Evolutionary conservation across 2,888 invertebrate species (phyloP).

Genomic region (Sphecodes monilicornis): DNA sequence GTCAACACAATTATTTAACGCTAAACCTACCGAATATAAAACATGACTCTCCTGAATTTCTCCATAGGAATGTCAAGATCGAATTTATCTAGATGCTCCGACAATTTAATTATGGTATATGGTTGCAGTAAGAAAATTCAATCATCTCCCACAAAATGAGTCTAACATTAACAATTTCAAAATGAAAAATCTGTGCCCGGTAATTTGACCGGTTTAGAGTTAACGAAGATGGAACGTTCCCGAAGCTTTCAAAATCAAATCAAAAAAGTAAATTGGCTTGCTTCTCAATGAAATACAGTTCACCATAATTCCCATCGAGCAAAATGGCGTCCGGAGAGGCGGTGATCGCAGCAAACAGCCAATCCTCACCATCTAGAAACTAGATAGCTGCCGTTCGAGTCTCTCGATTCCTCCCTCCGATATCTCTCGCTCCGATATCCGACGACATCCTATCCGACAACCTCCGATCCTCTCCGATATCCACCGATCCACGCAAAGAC

Average conservation of each 20-base stretch:
- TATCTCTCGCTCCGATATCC: neutral
- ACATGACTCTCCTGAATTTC: too few relatives aligned
- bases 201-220: too few relatives aligned
- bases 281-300: neutral
- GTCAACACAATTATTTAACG: too few relatives aligned
- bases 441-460: too few relatives aligned
- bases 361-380: neutral
- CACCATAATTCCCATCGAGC: neutral
- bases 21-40: too few relatives aligned
- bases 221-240: neutral
- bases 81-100: too few relatives aligned
- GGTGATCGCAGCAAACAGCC: conserved; percentile 30
- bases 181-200: too few relatives aligned
- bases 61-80: too few relatives aligned
- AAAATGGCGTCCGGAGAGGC: neutral
- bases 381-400: conserved; percentile 18
- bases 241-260: neutral
- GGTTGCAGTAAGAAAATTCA: too few relatives aligned
- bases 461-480: conserved; percentile 15
- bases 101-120: too few relatives aligned
- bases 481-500: conserved; percentile 19
- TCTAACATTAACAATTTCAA: too few relatives aligned
- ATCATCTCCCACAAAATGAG: too few relatives aligned
- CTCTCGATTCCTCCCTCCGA: conserved; percentile 20
- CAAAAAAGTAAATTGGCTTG: neutral